Evolutionary conservation across 2,888 invertebrate species (phyloP), one percentile per base, ranked within the genome.

Genomic region (Gryllus longicercus): DNA sequence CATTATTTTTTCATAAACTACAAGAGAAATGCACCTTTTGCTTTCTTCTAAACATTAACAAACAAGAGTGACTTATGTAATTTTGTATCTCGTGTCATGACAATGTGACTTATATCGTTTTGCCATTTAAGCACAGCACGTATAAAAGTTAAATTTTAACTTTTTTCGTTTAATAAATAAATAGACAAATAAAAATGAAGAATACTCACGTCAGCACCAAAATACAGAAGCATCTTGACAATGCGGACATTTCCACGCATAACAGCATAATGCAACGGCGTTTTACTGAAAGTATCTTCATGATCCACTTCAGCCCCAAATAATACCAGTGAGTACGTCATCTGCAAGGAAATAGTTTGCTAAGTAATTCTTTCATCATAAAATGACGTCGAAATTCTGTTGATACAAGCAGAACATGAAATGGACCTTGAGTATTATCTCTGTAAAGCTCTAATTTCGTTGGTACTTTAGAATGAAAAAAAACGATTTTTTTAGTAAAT

Each of bases 141-240:
- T 14, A 51, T 14, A 16, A 51, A 51, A 51, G 51, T 51, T 14
- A 14, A 14, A 11, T 51, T 63, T 16, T 16, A 63, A 63, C 63
- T 1, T 63, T 63, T 63, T 63, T 63, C 16, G 63, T 63, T 18
- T 8, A 38, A 38, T 38, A 38, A 38, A 38, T 8, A 8, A 38
- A 38, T 38, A 38, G 38, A 38, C 8, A 38, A 8, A 38, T 38
- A 38, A 8, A 38, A 38, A 38, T 38, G 38, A 38, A 38, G 8
- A n/a, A 63, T 16, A 63, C 63, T 63, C 63, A 63, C 63, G n/a
- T 63, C 63, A 63, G 63, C 63, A 18, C 63, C 63, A 16, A 14
- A 63, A 63, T 63, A 63, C 63, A 63, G 12, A 63, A 63, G 63
- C 63, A 63, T 18, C 63, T 63, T 63, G 63, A 63, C 63, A 63